These are phyloP conservation scores for Emys orbicularis DNA, from an alignment of 2,797 vertebrate species.

Conservation along the genomic window DNA sequence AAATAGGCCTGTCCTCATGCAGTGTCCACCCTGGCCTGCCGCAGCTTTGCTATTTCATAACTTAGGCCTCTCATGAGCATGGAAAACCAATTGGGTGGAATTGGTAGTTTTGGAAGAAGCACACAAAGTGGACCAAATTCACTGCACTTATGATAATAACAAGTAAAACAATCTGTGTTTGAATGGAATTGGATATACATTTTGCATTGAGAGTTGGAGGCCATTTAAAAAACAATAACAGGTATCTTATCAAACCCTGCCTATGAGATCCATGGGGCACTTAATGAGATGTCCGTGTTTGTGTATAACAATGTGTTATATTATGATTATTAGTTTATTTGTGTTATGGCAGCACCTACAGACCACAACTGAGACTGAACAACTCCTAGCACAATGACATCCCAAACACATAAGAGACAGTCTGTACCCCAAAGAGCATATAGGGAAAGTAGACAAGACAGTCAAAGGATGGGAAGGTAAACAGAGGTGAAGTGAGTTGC, in stretches of 20 bases:
- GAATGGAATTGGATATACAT: not conserved
- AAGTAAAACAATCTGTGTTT: not conserved
- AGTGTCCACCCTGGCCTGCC: not conserved
- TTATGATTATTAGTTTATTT: not conserved
- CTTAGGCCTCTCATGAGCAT: not conserved
- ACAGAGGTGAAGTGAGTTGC: not conserved
- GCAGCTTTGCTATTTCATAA: not conserved
- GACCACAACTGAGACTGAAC: not conserved
- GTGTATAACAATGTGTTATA: not conserved
- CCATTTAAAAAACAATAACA: not conserved
- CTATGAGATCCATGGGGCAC: not conserved
- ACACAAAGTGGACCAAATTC: not conserved
- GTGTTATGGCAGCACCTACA: not conserved
- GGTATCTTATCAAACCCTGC: not conserved
- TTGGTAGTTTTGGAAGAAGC: not conserved
- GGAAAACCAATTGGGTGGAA: not conserved
- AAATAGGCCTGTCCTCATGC: not conserved
- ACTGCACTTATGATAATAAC: not conserved
- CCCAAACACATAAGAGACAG: no score
- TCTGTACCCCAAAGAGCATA: not conserved
- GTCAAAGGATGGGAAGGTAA: not conserved
- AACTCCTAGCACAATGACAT: accelerated
- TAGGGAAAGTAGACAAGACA: not conserved
- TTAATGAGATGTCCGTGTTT: not conserved
- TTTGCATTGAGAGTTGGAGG: not conserved